Percentiles rank a stretch among this genome's conserved stretches.
These are phyloP conservation scores for Scatophagus argus DNA, from an alignment of 2,113 vertebrate genomes.

Conservation along the genomic window DNA sequence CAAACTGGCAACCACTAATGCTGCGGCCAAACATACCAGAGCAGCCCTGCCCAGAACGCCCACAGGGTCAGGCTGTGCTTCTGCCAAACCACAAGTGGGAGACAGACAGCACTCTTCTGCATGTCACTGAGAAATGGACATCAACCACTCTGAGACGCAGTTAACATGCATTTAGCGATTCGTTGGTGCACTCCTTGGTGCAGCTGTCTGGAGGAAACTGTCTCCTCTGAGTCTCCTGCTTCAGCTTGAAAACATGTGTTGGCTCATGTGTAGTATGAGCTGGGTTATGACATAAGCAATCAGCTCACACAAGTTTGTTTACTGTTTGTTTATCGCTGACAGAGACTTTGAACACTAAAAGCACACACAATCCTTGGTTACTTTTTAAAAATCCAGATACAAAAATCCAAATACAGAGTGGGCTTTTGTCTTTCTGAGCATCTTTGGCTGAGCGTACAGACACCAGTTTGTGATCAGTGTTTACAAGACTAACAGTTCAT, in stretches of 20 bases:
- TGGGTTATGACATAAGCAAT: neutral
- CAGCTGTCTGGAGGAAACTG: neutral
- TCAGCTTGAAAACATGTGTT: neutral
- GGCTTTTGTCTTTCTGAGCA: neutral
- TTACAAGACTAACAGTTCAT: neutral
- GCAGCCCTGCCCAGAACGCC: conserved; percentile 53
- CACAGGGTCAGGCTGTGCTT: conserved; percentile 40
- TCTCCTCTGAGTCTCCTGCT: neutral
- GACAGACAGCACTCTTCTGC: conserved; percentile 30
- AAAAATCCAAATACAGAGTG: neutral
- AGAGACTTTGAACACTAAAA: neutral
- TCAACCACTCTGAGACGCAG: conserved; percentile 2
- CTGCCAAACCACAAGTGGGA: conserved; percentile 60
- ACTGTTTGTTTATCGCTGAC: neutral
- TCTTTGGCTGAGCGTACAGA: neutral
- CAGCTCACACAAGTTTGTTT: neutral
- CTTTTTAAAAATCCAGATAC: neutral
- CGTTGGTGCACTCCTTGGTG: neutral
- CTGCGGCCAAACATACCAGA: conserved; percentile 66
- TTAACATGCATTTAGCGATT: conserved; percentile 7
- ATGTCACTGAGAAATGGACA: conserved; percentile 11
- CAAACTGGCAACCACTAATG: conserved; percentile 46
- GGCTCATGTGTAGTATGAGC: neutral
- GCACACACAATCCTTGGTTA: neutral
- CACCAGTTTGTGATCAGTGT: neutral